Percentiles rank a stretch among this genome's conserved stretches.
These are phyloP conservation scores for Reticulitermes speratus DNA, from an alignment of 1,140 invertebrate species.

Conservation along the genomic window DNA sequence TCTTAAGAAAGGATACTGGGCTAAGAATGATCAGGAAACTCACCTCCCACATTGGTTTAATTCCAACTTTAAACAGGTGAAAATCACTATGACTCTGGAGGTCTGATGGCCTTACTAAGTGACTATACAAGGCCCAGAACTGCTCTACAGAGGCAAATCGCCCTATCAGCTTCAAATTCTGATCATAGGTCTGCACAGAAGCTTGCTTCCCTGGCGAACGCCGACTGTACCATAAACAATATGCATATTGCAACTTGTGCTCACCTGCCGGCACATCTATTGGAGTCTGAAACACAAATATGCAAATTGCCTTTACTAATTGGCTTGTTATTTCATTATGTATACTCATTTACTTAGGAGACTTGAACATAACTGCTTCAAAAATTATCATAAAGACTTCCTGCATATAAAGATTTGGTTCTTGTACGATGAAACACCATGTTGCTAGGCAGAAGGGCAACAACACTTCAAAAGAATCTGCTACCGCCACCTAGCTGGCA, in stretches of 20 bases:
- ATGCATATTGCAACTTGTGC: slow-evolving; percentile 85
- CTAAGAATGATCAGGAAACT: slow-evolving; percentile 35
- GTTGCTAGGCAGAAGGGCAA: no score
- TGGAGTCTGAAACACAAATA: slow-evolving; percentile 46
- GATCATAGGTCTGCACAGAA: slow-evolving; percentile 66
- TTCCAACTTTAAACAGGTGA: slow-evolving; percentile 97
- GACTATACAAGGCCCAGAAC: slow-evolving; percentile 94
- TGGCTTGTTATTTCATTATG: slow-evolving; percentile 12
- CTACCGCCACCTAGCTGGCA: no score
- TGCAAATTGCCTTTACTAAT: slow-evolving; percentile 34
- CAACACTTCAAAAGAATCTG: no score
- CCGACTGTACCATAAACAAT: slow-evolving; percentile 87
- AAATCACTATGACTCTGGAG: slow-evolving; percentile 90
- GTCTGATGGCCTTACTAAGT: slow-evolving; percentile 84
- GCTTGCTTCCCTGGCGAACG: slow-evolving; percentile 67
- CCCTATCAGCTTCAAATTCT: slow-evolving; percentile 79
- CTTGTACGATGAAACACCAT: no score
- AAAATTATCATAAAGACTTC: slow-evolving; percentile 11
- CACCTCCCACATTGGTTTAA: slow-evolving; percentile 98
- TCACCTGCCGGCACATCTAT: slow-evolving; percentile 72
- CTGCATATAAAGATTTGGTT: no score
- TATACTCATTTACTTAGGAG: slow-evolving; percentile 24
- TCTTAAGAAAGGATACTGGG: no score
- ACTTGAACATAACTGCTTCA: slow-evolving; percentile 29
- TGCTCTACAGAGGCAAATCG: slow-evolving; percentile 90